Percentiles rank a stretch among this genome's conserved stretches.
These are phyloP conservation scores for Dendrolimus punctatus DNA, from an alignment of 1,140 invertebrate species.

Conservation along the genomic window DNA sequence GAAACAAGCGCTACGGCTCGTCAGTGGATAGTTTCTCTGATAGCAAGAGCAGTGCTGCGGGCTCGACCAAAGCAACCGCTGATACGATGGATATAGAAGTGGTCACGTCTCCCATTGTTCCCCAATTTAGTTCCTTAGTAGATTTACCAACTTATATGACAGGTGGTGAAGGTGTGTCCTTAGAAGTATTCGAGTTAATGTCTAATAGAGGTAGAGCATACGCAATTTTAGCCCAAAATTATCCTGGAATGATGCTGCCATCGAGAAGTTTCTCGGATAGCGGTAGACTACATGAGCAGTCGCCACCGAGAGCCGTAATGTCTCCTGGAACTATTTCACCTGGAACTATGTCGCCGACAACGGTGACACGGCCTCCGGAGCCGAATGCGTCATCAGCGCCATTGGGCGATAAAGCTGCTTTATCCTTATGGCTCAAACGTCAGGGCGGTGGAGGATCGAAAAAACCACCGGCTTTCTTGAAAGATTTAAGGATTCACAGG, in stretches of 20 bases:
- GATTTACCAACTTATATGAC: conserved; percentile 87
- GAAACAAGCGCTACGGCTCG: conserved; percentile 74
- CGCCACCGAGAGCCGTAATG: conserved; percentile 47
- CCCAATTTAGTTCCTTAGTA: conserved; percentile 85
- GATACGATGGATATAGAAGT: conserved; percentile 56
- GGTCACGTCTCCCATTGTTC: conserved; percentile 41
- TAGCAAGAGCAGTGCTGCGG: conserved; percentile 77
- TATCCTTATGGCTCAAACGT: conserved; percentile 73
- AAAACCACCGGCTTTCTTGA: conserved; percentile 77
- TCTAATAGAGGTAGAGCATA: conserved; percentile 80
- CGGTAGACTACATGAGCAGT: conserved; percentile 70
- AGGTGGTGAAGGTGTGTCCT: conserved; percentile 82
- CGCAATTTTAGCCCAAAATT: conserved; percentile 80
- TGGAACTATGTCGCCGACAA: conserved; percentile 32
- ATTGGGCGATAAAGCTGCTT: conserved; percentile 61
- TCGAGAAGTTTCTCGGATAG: conserved; percentile 83
- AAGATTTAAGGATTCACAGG: conserved; percentile 79
- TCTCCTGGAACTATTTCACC: conserved; percentile 37
- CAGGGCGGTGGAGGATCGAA: conserved; percentile 64
- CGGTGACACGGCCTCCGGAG: conserved; percentile 26
- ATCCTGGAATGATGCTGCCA: conserved; percentile 79
- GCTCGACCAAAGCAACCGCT: conserved; percentile 50
- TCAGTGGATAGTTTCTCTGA: conserved; percentile 79
- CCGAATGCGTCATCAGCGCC: conserved; percentile 21
- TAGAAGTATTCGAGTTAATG: conserved; percentile 82